phyloP scores from a whole-genome alignment of 2,113 vertebrate species.

The Neolamprologus falcicula region DNA sequence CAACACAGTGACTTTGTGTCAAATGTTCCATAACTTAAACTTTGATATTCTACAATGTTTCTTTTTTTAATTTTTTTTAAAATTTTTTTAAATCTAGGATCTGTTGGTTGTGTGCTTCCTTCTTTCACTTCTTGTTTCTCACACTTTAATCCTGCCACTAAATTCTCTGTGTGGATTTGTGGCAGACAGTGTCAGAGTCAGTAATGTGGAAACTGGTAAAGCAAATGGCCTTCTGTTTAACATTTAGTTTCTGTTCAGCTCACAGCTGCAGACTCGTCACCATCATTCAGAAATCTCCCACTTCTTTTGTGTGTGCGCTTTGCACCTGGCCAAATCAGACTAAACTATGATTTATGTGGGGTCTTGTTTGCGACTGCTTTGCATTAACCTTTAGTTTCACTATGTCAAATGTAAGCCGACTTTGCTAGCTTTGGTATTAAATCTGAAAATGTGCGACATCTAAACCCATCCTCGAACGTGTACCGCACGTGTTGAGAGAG shows the following conservation, averaged over 20 bases:
- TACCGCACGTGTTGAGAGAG: too few relatives aligned
- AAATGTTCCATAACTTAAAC: background rate
- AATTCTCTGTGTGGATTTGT: background rate
- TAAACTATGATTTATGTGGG: background rate
- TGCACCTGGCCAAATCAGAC: background rate
- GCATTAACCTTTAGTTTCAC: background rate
- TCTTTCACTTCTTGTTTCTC: background rate
- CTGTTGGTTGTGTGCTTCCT: background rate
- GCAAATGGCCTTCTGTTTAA: background rate
- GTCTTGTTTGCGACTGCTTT: background rate
- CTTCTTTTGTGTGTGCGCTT: background rate
- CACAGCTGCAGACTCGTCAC: background rate
- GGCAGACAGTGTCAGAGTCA: background rate
- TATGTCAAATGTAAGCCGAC: background rate
- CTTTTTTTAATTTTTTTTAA: fast-evolving
- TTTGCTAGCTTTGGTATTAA: background rate
- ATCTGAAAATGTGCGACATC: background rate
- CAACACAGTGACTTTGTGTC: background rate
- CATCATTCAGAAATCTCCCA: background rate
- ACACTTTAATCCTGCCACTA: background rate
- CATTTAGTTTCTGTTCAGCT: background rate
- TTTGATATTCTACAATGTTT: background rate
- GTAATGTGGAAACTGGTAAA: background rate
- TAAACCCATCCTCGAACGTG: background rate
- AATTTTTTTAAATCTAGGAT: too few relatives aligned